Percentiles rank a stretch among this genome's conserved stretches.
Conservation (phyloP, 2,797 vertebrate genomes). For the Enoplosus armatus region DNA sequence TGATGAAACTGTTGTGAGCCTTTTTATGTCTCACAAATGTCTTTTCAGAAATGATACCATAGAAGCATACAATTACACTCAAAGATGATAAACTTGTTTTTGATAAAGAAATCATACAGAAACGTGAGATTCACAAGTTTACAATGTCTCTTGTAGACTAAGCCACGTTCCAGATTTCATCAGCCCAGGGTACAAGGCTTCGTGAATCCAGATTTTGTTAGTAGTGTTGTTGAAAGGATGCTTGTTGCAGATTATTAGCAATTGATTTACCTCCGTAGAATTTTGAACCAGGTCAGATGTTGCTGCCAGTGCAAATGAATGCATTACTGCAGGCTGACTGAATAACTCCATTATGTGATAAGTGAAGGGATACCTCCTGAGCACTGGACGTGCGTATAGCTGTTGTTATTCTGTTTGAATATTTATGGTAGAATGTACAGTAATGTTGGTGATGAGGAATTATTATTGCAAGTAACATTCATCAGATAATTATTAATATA, state of each 20-base stretch:
- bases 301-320: constrained; percentile 35
- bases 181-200: not conserved
- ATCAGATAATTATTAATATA: not conserved
- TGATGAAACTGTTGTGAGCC: not conserved
- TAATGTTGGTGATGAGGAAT: not conserved
- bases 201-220: constrained; percentile 1
- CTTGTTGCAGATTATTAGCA: constrained; percentile 21
- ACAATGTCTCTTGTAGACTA: not conserved
- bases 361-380: constrained; percentile 10
- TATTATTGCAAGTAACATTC: not conserved
- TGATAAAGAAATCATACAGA: not conserved
- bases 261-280: constrained; percentile 1
- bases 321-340: constrained; percentile 7
- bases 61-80: not conserved
- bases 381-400: not conserved
- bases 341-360: constrained; percentile 35
- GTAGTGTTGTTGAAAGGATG: not conserved
- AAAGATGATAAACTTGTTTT: not conserved
- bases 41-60: not conserved
- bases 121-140: constrained; percentile 1
- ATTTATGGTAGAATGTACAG: not conserved
- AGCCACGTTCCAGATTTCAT: constrained; percentile 1
- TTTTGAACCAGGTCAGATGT: constrained; percentile 11
- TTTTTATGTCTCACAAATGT: not conserved
- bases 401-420: not conserved